A percentile compares a stretch with the other conserved stretches of the same genome.
phyloP scores from a whole-genome alignment of 2,113 vertebrate species.

The Oxyruncus cristatus region DNA sequence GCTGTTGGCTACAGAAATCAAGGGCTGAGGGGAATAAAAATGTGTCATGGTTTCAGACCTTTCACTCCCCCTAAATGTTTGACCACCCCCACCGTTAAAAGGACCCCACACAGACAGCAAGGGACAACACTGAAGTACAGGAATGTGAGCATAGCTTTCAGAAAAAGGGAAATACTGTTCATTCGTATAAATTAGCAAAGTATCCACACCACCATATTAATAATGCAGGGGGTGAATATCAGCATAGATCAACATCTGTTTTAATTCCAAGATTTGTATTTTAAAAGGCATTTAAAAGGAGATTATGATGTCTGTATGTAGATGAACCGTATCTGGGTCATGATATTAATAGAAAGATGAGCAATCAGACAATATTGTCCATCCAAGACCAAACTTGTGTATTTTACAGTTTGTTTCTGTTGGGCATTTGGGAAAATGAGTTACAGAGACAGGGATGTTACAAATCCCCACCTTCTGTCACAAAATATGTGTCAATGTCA shows the following conservation, averaged over 20 bases:
- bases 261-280: background rate
- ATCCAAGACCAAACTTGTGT: background rate
- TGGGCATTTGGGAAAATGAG: background rate
- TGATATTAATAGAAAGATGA: background rate
- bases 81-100: background rate
- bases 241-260: background rate
- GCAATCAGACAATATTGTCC: background rate
- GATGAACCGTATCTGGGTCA: background rate
- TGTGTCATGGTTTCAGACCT: fast-evolving
- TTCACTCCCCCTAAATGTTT: background rate
- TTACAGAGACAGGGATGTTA: background rate
- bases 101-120: background rate
- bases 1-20: background rate
- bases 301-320: background rate
- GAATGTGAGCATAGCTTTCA: background rate
- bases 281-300: background rate
- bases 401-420: background rate
- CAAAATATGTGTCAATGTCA: background rate
- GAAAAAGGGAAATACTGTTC: background rate
- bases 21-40: fast-evolving
- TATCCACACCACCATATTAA: background rate
- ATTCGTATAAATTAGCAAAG: background rate
- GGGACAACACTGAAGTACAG: background rate
- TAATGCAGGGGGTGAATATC: background rate
- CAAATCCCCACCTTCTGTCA: background rate